Evolutionary conservation across 2,888 invertebrate species (phyloP).

Genomic region (Meteorus cinctellus): DNA sequence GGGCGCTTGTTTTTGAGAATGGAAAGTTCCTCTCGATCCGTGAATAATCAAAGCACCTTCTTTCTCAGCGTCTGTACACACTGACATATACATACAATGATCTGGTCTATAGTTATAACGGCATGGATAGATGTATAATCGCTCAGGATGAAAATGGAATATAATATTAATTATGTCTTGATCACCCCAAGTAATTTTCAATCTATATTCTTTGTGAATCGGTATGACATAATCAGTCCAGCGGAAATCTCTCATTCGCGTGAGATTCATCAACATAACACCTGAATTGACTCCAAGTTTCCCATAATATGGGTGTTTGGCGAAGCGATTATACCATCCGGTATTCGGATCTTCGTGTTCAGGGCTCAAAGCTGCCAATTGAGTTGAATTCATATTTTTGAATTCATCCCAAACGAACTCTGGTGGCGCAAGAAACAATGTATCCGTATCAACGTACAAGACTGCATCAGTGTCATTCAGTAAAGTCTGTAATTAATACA

Average conservation of each 20-base stretch:
- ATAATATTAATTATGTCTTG: conserved; percentile 96
- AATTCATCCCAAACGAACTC: conserved; percentile 91
- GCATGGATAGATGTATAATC: conserved; percentile 86
- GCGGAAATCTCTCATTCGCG: conserved; percentile 88
- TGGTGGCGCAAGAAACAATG: conserved; percentile 88
- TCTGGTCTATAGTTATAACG: conserved; percentile 95
- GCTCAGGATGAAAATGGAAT: conserved; percentile 88
- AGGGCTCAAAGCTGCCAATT: conserved; percentile 89
- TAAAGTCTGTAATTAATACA: conserved; percentile 79
- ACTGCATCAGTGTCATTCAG: conserved; percentile 87
- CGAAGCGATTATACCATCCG: conserved; percentile 97
- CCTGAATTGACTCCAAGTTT: conserved; percentile 94
- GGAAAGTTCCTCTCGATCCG: conserved; percentile 91
- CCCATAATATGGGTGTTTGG: conserved; percentile 95
- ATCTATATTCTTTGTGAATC: conserved; percentile 88
- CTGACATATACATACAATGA: conserved; percentile 96
- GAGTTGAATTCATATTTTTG: conserved; percentile 85
- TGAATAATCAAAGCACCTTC: conserved; percentile 89
- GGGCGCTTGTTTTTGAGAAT: conserved; percentile 88
- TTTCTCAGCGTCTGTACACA: conserved; percentile 82
- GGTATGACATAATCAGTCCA: conserved; percentile 91
- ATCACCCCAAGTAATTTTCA: conserved; percentile 96
- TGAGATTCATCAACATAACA: conserved; percentile 98
- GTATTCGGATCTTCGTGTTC: conserved; percentile 95
- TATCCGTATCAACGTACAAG: conserved; percentile 95